phyloP scores from a whole-genome alignment of 1,140 invertebrate species.

The Sycobia sp. region DNA sequence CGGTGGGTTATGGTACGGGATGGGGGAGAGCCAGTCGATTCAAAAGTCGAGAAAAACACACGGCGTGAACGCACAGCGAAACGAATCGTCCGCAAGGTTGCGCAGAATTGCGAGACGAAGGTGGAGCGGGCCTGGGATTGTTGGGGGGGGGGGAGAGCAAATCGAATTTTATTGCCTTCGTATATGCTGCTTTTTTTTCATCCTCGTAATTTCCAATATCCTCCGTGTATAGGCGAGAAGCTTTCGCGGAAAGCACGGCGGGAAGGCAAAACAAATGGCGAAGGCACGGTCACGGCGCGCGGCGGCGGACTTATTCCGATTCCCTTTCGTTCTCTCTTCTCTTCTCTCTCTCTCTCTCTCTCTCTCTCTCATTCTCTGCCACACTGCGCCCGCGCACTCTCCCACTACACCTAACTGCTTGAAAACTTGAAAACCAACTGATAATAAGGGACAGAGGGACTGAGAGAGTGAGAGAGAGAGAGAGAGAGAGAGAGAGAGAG shows the following conservation, averaged over 20 bases:
- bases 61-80: no score
- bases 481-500: not conserved
- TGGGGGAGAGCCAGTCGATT: no score
- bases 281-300: no score
- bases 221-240: not conserved
- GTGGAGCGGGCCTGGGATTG: no score
- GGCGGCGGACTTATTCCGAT: not conserved
- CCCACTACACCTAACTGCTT: no score
- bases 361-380: not conserved
- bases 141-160: not conserved
- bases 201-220: slow-evolving; percentile 21
- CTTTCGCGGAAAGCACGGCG: slow-evolving; percentile 1
- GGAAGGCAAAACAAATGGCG: no score
- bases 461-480: not conserved
- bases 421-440: no score
- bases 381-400: no score
- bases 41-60: no score
- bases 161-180: slow-evolving; percentile 27
- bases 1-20: no score
- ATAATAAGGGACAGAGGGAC: not conserved
- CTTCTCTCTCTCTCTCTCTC: not conserved
- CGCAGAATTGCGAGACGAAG: no score
- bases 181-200: not conserved
- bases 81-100: no score
- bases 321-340: slow-evolving; percentile 6